Conservation (phyloP, 2,888 invertebrate species). For the Spialia ferax region DNA sequence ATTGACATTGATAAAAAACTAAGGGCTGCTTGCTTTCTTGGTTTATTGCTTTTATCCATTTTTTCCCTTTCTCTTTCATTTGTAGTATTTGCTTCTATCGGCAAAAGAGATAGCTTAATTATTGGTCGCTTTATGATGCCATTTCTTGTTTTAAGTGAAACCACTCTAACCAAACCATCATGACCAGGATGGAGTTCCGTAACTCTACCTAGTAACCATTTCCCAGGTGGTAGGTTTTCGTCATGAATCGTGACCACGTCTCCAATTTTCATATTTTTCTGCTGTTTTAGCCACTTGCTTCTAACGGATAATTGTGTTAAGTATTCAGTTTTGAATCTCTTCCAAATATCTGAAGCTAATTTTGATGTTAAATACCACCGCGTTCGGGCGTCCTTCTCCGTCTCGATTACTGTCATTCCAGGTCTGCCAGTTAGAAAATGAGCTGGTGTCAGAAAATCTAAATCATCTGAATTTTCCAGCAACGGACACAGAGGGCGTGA, state of each 20-base stretch:
- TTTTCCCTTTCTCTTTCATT: not conserved
- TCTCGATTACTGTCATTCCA: not conserved
- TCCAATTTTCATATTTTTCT: slow-evolving; percentile 29
- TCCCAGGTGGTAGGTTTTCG: slow-evolving; percentile 41
- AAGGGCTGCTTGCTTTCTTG: no score
- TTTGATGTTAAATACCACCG: not conserved
- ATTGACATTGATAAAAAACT: not conserved
- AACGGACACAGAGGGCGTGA: not conserved
- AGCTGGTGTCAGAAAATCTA: not conserved
- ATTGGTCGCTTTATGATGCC: not conserved
- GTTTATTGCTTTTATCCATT: no score
- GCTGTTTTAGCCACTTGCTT: not conserved
- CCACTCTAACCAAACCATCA: slow-evolving; percentile 40
- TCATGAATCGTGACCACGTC: slow-evolving; percentile 43
- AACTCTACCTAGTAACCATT: slow-evolving; percentile 42
- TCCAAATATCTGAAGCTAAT: not conserved
- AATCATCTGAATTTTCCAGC: not conserved
- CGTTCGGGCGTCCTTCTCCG: not conserved
- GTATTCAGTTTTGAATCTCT: not conserved
- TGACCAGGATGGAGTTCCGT: slow-evolving; percentile 38
- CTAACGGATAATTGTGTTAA: not conserved
- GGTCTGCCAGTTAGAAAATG: not conserved
- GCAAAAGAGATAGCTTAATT: not conserved
- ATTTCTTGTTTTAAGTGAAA: slow-evolving; percentile 13
- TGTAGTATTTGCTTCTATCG: not conserved